Evolutionary conservation across 1,140 invertebrate genomes (phyloP), one percentile per base, ranked within the genome.

Genomic region (Diorhabda elongata): DNA sequence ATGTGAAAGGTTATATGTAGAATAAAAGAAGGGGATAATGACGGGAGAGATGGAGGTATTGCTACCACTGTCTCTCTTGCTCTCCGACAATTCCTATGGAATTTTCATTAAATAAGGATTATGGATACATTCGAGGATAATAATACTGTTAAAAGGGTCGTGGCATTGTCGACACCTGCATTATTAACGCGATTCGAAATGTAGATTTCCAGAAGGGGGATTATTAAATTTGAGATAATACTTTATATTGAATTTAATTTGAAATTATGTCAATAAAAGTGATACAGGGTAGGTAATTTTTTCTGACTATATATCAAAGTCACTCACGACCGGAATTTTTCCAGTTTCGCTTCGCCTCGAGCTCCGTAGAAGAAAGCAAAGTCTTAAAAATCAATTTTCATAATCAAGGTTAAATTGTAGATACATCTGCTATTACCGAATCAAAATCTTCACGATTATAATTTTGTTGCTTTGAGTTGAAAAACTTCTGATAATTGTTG

Each of bases 101-200:
- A 80, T 80, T 80, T 52, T 80, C 79, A 80, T 80, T 80, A 80
- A 80, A 79, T 74, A 63, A 68, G 77, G 77, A 80, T 80, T 80
- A 45, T 56, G 52, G 63, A 64, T 64, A 64, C 63, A 64, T 41
- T 8, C 11, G 3, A 63, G 7, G 61, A 43, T 5, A 41, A 45
- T 47, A 52, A 52, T 52, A 52, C 47, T 8, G 47, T 52, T 52
- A 52, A 52, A 26, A n/a, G 47, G 47, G 47, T 52, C 47, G 47
- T n/a, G n/a, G 47, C n/a, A 52, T 52, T 52, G 47, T 8, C 26
- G 47, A 52, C 47, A 52, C 47, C 47, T 52, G 6, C n/a, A 52
- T 52, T 8, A 52, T 52, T 52, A 52, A 52, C 47, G 6, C n/a
- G 6, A 52, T 52, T 52, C n/a, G 6, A n/a, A 52, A 52, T 52